These are phyloP conservation scores for Myotis myotis DNA, from an alignment of 2,797 vertebrate genomes.

Conservation along the genomic window DNA sequence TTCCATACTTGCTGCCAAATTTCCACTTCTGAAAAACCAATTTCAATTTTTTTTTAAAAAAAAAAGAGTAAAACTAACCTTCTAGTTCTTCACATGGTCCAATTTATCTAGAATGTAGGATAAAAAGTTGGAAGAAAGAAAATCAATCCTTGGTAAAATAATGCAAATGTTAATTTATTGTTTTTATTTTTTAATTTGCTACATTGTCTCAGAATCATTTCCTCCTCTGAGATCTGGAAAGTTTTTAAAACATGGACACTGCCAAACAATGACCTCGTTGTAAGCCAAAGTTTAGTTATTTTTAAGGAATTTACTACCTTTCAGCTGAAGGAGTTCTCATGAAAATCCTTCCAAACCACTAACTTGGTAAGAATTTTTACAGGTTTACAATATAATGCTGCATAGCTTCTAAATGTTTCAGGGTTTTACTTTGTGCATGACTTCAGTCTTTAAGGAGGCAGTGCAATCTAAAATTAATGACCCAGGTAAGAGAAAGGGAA, in stretches of 20 bases:
- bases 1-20: conserved; percentile 82
- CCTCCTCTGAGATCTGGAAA: conserved; percentile 73
- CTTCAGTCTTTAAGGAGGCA: conserved; percentile 58
- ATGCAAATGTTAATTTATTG: conserved; percentile 66
- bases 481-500: not conserved
- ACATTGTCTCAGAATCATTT: conserved; percentile 70
- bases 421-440: conserved; percentile 58
- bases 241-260: conserved; percentile 70
- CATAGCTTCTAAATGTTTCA: conserved; percentile 68
- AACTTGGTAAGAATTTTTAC: conserved; percentile 78
- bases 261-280: conserved; percentile 76
- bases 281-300: conserved; percentile 79
- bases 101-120: conserved; percentile 68
- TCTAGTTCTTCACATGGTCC: conserved; percentile 64
- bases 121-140: conserved; percentile 73
- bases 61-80: conserved; percentile 66
- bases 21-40: conserved; percentile 82
- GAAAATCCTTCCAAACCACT: conserved; percentile 80
- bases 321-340: conserved; percentile 77
- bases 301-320: conserved; percentile 82
- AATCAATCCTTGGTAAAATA: conserved; percentile 69
- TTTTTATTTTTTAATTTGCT: conserved; percentile 58
- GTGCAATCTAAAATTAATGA: conserved; percentile 42
- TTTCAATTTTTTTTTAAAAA: conserved; percentile 67
- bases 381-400: conserved; percentile 66